Conservation (phyloP, 2,888 invertebrate genomes). For the Chironomus riparius region DNA sequence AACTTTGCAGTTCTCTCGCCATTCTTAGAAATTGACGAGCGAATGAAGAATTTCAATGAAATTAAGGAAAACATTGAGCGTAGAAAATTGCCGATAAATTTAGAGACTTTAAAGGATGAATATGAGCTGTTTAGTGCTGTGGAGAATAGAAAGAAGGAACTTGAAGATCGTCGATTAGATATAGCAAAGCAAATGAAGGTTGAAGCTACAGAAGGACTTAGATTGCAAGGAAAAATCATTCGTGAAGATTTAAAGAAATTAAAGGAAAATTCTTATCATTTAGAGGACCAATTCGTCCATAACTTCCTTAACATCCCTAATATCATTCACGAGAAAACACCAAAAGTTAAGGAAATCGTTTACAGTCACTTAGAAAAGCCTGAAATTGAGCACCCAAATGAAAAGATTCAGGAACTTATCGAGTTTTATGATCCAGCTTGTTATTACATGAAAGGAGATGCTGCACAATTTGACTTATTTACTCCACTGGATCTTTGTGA, state of each 20-base stretch:
- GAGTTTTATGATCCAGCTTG: slow-evolving; percentile 50
- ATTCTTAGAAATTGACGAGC: slow-evolving; percentile 54
- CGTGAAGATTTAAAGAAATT: slow-evolving; percentile 56
- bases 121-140: slow-evolving; percentile 56
- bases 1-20: slow-evolving; percentile 60
- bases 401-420: slow-evolving; percentile 42
- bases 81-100: slow-evolving; percentile 48
- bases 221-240: slow-evolving; percentile 47
- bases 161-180: slow-evolving; percentile 47
- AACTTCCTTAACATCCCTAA: slow-evolving; percentile 63
- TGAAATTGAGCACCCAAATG: slow-evolving; percentile 33
- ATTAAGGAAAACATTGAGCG: slow-evolving; percentile 48
- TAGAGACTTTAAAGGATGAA: slow-evolving; percentile 48
- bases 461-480: slow-evolving; percentile 60
- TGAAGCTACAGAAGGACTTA: slow-evolving; percentile 39
- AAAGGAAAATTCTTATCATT: slow-evolving; percentile 55
- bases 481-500: slow-evolving; percentile 36
- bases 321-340: slow-evolving; percentile 54
- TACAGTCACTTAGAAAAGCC: slow-evolving; percentile 32
- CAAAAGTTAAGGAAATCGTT: slow-evolving; percentile 33
- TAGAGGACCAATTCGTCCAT: slow-evolving; percentile 60
- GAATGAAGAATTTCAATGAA: slow-evolving; percentile 44
- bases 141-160: slow-evolving; percentile 43
- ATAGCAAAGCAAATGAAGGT: slow-evolving; percentile 46
- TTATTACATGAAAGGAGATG: slow-evolving; percentile 57